Evolutionary conservation across 2,113 vertebrate genomes (phyloP).

Genomic region (Myrmophylax atrothorax): DNA sequence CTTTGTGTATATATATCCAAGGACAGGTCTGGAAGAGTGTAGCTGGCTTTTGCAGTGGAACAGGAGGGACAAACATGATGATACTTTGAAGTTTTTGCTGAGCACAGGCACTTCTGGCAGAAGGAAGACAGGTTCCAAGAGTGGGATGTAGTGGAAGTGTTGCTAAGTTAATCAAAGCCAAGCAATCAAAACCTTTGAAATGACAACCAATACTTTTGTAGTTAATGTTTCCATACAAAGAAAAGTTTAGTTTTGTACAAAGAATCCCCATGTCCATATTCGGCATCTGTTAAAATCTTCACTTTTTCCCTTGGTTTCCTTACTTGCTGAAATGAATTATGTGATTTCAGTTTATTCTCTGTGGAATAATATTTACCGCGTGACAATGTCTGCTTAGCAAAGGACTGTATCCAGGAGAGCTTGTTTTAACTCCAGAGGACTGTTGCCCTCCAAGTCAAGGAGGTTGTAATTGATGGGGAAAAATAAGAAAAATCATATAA

Average conservation of each 20-base stretch:
- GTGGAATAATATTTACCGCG: conserved; percentile 29
- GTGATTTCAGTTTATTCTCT: conserved; percentile 26
- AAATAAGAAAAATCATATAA: background rate
- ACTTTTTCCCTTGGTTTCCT: background rate
- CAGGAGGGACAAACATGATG: rapidly evolving
- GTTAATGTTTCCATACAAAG: background rate
- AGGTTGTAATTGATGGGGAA: conserved; percentile 41
- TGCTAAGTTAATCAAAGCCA: background rate
- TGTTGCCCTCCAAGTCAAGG: background rate
- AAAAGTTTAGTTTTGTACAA: background rate
- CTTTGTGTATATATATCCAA: background rate
- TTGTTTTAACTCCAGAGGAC: background rate
- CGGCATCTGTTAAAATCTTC: conserved; percentile 38
- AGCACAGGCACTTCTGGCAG: background rate
- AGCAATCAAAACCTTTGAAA: background rate
- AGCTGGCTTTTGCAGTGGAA: background rate
- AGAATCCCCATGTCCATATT: background rate
- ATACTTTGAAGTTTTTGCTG: background rate
- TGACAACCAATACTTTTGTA: background rate
- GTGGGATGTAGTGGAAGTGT: background rate
- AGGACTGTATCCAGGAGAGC: background rate
- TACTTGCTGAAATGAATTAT: conserved; percentile 31
- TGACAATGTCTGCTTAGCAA: conserved; percentile 23
- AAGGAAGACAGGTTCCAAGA: background rate
- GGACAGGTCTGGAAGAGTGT: background rate